These are phyloP conservation scores for Chironomus tentans DNA, from an alignment of 2,888 invertebrate genomes.

Conservation along the genomic window DNA sequence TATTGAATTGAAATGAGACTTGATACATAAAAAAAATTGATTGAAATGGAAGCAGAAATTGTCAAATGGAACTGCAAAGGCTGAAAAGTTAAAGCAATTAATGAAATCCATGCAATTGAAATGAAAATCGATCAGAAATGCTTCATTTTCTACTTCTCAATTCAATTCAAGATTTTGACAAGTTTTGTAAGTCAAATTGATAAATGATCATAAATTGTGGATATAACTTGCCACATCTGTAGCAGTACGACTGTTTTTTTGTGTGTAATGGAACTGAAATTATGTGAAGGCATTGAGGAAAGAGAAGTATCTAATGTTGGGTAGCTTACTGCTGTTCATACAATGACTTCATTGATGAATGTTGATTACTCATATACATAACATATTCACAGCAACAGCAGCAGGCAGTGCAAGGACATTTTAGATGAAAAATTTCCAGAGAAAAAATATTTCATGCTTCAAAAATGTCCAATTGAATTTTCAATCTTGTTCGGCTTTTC, in stretches of 20 bases:
- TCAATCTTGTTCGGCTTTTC: not conserved
- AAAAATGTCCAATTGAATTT: not conserved
- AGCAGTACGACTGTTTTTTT: too few relatives aligned
- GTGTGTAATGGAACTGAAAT: too few relatives aligned
- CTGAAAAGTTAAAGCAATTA: not conserved
- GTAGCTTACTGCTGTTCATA: not conserved
- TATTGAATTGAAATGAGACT: too few relatives aligned
- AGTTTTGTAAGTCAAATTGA: not conserved
- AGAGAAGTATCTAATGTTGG: too few relatives aligned
- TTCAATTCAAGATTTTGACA: not conserved
- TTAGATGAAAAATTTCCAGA: not conserved
- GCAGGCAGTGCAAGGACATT: not conserved
- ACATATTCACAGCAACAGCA: not conserved
- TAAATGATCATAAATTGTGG: not conserved
- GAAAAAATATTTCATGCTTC: not conserved
- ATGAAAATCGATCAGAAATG: too few relatives aligned
- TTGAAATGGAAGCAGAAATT: not conserved
- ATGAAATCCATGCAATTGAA: too few relatives aligned
- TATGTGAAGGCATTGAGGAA: too few relatives aligned
- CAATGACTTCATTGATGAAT: not conserved
- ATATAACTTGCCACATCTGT: not conserved
- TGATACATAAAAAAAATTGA: not conserved
- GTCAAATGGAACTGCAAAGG: not conserved
- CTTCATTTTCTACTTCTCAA: too few relatives aligned
- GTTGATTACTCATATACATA: not conserved